Conservation (phyloP, 2,797 vertebrate species). For the Cichlasoma orientale region DNA sequence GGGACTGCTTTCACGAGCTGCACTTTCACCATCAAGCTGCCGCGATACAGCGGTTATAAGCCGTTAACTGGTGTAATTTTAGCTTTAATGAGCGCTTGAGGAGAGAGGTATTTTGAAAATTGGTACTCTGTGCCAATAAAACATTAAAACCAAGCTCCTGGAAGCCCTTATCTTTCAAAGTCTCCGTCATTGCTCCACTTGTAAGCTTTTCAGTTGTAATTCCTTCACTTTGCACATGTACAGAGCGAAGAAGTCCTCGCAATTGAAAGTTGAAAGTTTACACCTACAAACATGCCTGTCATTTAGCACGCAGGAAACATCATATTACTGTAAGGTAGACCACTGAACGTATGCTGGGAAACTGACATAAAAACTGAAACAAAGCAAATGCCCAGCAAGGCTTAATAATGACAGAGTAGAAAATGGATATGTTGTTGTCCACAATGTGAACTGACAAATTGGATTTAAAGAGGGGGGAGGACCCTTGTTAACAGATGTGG, state of each 20-base stretch:
- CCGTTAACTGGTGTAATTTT: constrained; percentile 75
- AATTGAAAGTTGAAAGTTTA: constrained; percentile 20
- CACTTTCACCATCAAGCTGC: constrained; percentile 62
- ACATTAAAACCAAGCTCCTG: constrained; percentile 66
- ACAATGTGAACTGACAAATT: not conserved
- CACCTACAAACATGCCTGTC: constrained; percentile 9
- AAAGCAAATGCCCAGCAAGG: not conserved
- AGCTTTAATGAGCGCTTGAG: constrained; percentile 75
- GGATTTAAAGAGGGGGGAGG: not conserved
- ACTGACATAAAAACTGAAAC: not conserved
- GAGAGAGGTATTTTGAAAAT: constrained; percentile 75
- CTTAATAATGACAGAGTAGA: not conserved
- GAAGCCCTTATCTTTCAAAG: constrained; percentile 62
- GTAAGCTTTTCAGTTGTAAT: constrained; percentile 47
- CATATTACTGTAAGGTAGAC: not conserved
- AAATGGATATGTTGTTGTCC: not conserved
- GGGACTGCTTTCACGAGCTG: constrained; percentile 44
- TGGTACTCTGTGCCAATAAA: constrained; percentile 72
- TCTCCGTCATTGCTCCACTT: constrained; percentile 43
- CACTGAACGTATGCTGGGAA: not conserved
- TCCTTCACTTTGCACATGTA: constrained; percentile 37
- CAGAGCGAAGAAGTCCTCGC: constrained; percentile 4
- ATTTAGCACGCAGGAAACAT: constrained; percentile 7
- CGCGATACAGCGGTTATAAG: constrained; percentile 67
- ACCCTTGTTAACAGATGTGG: not conserved